A percentile compares a stretch with the other conserved stretches of the same genome.
These are phyloP conservation scores for Drosophila kambysellisi DNA, from an alignment of 2,888 invertebrate species.

Conservation along the genomic window DNA sequence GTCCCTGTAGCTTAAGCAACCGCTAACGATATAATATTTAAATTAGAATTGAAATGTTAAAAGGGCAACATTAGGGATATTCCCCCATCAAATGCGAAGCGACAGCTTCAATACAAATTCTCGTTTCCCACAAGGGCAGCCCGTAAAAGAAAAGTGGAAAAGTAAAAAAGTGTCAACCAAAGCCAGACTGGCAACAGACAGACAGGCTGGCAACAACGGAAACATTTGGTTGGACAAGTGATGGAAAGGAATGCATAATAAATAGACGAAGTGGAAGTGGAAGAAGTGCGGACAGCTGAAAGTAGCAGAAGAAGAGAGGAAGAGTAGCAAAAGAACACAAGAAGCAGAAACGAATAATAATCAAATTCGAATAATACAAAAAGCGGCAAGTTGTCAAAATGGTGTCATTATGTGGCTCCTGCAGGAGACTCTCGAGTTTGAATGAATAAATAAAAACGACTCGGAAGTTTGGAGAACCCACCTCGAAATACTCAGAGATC, in stretches of 20 bases:
- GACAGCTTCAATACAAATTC: conserved; percentile 37
- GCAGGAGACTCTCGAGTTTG: not conserved
- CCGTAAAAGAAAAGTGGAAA: not conserved
- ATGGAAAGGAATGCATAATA: conserved; percentile 63
- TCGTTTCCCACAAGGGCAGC: not conserved
- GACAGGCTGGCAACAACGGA: conserved; percentile 30
- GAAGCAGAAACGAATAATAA: conserved; percentile 53
- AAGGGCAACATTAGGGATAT: conserved; percentile 33
- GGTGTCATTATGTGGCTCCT: conserved; percentile 5
- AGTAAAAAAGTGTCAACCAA: conserved; percentile 50
- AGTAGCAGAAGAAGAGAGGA: not conserved
- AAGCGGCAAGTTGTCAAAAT: conserved; percentile 29
- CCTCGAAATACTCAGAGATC: not conserved
- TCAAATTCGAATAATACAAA: conserved; percentile 61
- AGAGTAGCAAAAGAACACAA: conserved; percentile 2
- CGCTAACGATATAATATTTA: conserved; percentile 61
- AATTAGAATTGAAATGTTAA: conserved; percentile 70
- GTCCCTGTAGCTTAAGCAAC: not conserved
- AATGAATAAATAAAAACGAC: not conserved
- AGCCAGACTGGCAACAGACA: conserved; percentile 55
- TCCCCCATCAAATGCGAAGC: conserved; percentile 24
- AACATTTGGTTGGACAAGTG: conserved; percentile 60
- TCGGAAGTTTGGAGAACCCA: not conserved
- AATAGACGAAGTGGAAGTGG: conserved; percentile 36
- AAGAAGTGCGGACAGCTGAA: conserved; percentile 8